phyloP scores from a whole-genome alignment of 2,888 invertebrate genomes.

The Euzophera pinguis region DNA sequence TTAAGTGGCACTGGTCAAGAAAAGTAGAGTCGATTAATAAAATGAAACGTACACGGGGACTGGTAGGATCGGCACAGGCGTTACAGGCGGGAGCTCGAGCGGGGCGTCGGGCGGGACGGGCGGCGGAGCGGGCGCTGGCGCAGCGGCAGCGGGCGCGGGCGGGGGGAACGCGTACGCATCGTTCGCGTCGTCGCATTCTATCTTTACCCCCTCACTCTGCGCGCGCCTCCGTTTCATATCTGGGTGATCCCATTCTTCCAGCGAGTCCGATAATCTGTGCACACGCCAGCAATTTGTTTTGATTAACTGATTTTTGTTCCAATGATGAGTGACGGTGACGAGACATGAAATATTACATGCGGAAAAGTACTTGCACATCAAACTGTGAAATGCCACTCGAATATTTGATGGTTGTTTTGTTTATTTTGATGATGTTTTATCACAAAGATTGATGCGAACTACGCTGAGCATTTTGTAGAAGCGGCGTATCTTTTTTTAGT shows the following conservation, averaged over 20 bases:
- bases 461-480: background rate
- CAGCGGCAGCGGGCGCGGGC: conserved; percentile 44
- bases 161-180: conserved; percentile 85
- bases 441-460: background rate
- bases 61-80: conserved; percentile 35
- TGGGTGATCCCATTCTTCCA: conserved; percentile 73
- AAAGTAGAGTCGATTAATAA: background rate
- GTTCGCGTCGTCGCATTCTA: conserved; percentile 86
- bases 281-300: conserved; percentile 30
- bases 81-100: conserved; percentile 22
- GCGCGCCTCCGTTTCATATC: conserved; percentile 76
- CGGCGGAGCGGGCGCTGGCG: conserved; percentile 36
- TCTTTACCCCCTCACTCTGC: conserved; percentile 83
- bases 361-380: background rate
- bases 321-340: conserved; percentile 3
- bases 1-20: background rate
- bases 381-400: background rate
- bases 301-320: background rate
- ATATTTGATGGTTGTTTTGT: background rate
- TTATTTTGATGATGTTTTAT: background rate
- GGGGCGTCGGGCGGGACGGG: conserved; percentile 26
- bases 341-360: conserved; percentile 12
- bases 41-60: conserved; percentile 41
- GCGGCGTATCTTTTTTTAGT: background rate
- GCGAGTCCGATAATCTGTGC: conserved; percentile 69